Base-by-base conservation (phyloP, 1,140 invertebrate species). In the Dreissena rostriformis region DNA sequence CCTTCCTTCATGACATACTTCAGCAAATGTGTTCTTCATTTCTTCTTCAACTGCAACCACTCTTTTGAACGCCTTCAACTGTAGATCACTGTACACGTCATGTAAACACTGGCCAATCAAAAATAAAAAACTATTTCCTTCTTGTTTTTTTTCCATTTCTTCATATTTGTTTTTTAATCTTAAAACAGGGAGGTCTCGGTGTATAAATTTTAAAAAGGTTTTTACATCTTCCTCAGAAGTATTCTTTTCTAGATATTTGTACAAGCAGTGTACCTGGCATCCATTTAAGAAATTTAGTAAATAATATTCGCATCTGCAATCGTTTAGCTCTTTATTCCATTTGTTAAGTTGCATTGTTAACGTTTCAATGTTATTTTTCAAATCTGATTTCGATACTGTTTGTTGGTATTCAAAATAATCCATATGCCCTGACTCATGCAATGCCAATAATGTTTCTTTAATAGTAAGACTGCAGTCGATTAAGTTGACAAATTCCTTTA, bases 231-330 rank as follows among this genome's bases (percentile, higher is more conserved):
- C 22, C 53, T 53, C 22, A 4, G 19, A 15, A 28, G 0, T 19
- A 29, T 73, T 73, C n/a, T 28, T 65, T 77, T 82, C 52, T 8
- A 86, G 66, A 61, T 53, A 86, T 8, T 78, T 61, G 22, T 22
- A 63, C 8, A 82, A 28, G 39, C 39, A 24, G 24, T 53, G 61
- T 11, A 82, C 26, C 67, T 86, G 70, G 26, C 55, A 76, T 26
- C 80, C 72, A 73, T 66, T 51, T 28, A 83, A 72, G 49, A 70
- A 82, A 67, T 86, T 86, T 63, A 83, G 61, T 67, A 75, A 72
- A 67, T 83, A 86, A 67, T 79, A 63, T 55, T 67, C 63, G 11
- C 55, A 17, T 28, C 80, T 66, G 5, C n/a, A 22, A 28, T 29
- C 14, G 15, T 78, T 15, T 24, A 83, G 26, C 24, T 17, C 51